Conservation (phyloP, 2,797 vertebrate species). For the Ataeniobius toweri region DNA sequence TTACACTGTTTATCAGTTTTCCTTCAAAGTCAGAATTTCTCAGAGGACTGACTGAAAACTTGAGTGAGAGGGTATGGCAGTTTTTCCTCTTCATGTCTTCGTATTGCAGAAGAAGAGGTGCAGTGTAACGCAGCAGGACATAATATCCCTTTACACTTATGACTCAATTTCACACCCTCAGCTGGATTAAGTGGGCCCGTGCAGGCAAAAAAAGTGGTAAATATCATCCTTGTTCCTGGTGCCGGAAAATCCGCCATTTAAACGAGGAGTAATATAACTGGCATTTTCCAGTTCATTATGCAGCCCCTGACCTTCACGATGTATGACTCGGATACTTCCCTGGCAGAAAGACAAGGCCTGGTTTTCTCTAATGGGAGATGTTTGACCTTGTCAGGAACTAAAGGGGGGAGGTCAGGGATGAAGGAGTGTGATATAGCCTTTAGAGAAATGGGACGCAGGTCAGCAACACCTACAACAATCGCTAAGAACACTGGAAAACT, state of each 20-base stretch:
- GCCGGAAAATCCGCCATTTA: conserved; percentile 78
- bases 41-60: conserved; percentile 12
- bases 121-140: conserved; percentile 45
- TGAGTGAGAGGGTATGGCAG: conserved; percentile 16
- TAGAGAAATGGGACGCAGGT: conserved; percentile 42
- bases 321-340: conserved; percentile 72
- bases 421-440: conserved; percentile 56
- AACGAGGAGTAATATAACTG: conserved; percentile 82
- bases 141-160: conserved; percentile 66
- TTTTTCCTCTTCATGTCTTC: conserved; percentile 32
- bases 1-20: conserved; percentile 32
- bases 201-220: conserved; percentile 69
- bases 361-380: conserved; percentile 78
- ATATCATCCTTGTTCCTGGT: conserved; percentile 77
- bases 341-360: conserved; percentile 58
- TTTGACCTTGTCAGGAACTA: conserved; percentile 79
- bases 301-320: conserved; percentile 81
- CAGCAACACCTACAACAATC: conserved; percentile 43
- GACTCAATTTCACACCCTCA: conserved; percentile 74
- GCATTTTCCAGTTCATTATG: conserved; percentile 86
- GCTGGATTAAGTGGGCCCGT: conserved; percentile 71
- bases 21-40: conserved; percentile 16
- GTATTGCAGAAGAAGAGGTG: conserved; percentile 32
- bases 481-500: conserved; percentile 7
- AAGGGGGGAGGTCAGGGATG: conserved; percentile 70